phyloP scores from a whole-genome alignment of 92 coral and sea anemone genomes.

The Phymanthus crucifer region DNA sequence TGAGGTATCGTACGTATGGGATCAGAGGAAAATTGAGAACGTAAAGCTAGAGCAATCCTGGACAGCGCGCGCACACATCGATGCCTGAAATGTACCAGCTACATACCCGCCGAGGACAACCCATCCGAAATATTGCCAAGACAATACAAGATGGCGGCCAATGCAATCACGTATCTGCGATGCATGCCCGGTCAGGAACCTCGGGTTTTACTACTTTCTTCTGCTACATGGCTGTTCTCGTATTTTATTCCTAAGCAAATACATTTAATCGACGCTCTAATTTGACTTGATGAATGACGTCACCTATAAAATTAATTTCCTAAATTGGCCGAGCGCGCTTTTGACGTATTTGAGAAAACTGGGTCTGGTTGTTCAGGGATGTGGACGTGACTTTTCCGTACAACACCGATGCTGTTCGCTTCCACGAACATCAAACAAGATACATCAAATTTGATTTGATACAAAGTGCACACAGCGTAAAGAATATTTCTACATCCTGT shows the following conservation, averaged over 20 bases:
- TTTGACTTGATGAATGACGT: not conserved
- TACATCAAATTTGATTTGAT: too few species aligned
- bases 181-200: not conserved
- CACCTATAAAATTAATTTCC: not conserved
- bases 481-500: too few species aligned
- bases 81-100: not conserved
- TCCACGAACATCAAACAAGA: too few species aligned
- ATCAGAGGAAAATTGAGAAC: too few species aligned
- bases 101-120: not conserved
- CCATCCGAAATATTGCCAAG: not conserved
- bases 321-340: not conserved
- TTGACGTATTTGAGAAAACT: not conserved
- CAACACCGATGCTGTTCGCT: too few species aligned
- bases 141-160: not conserved
- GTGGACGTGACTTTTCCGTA: too few species aligned
- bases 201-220: not conserved
- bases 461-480: too few species aligned
- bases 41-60: not conserved
- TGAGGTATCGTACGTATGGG: too few species aligned
- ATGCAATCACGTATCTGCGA: conserved; percentile 3
- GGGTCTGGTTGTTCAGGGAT: not conserved
- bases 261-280: not conserved
- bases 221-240: not conserved
- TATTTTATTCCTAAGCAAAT: not conserved
- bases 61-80: not conserved